Base-by-base conservation (phyloP, 2,113 vertebrate species). In the Corapipo altera region DNA sequence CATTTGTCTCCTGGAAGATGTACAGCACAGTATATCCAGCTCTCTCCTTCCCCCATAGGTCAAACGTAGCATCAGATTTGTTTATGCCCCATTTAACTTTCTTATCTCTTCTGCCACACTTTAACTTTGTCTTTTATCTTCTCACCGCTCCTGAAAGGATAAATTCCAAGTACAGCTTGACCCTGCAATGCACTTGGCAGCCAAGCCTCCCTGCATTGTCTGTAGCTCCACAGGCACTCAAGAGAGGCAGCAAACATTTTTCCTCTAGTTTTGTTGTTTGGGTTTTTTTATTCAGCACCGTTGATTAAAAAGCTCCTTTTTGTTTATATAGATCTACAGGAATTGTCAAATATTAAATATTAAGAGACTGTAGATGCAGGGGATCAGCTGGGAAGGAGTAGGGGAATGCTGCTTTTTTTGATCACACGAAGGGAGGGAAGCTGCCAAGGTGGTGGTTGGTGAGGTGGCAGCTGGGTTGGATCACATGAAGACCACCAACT, bases 1-100 rank as follows among this genome's bases (percentile, higher is more conserved):
- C 77, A 55, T 95, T 97, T 95, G 69, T 89, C 69, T 95, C 54
- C 85, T 41, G 8, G 43, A 93, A 74, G 75, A 85, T 28, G 37
- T 35, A 21, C n/a, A 49, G 55, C 61, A 41, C 67, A 52, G 37
- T 41, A 55, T 28, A 41, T 37, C 70, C 66, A 83, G 49, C 48
- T 74, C 85, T 88, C 76, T 73, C 55, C 58, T 37, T 84, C 66
- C 89, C 39, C 32, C 57, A 14, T 0, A 41, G 91, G 76, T 93
- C 71, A 94, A 86, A 66, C 32, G 14, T 2, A 76, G 67, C 75
- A 32, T 26, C 71, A 43, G 37, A 51, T 59, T 88, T 95, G 91
- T 95, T 95, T 91, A 89, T 89, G 80, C 30, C 1, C 66, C 89
- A 55, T 88, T 95, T 93, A 82, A 84, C 79, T 78, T 85, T 19